These are phyloP conservation scores for Myiozetetes cayanensis DNA, from an alignment of 2,113 vertebrate species.

Conservation along the genomic window DNA sequence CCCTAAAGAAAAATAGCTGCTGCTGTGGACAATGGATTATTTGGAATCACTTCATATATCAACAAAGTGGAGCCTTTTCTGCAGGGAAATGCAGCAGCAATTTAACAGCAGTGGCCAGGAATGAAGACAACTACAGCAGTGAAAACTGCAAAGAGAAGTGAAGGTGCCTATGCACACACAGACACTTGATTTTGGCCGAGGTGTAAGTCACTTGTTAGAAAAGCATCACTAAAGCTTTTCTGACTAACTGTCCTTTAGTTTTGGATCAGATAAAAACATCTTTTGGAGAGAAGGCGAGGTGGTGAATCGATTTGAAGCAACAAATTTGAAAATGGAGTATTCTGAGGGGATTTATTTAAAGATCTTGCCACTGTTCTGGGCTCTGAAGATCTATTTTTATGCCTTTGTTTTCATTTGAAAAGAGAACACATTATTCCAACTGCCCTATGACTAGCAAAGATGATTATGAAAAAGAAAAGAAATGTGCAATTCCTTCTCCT, in stretches of 20 bases:
- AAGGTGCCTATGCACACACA: not conserved
- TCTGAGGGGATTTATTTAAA: conserved; percentile 46
- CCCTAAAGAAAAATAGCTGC: not conserved
- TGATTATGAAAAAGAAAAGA: not conserved
- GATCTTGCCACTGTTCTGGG: conserved; percentile 14
- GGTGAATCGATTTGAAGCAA: not conserved
- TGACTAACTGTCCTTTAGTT: not conserved
- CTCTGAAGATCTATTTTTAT: conserved; percentile 55
- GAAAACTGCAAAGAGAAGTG: not conserved
- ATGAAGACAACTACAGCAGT: not conserved
- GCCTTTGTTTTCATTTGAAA: conserved; percentile 54
- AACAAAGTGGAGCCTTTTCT: not conserved
- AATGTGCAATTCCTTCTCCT: conserved; percentile 5
- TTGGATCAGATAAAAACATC: not conserved
- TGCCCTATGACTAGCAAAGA: conserved; percentile 42
- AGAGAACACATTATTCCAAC: conserved; percentile 46
- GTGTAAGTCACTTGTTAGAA: not conserved
- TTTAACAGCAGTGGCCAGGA: not conserved
- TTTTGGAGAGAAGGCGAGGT: not conserved
- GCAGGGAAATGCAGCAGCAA: not conserved
- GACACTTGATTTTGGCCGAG: not conserved
- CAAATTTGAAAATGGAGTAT: not conserved
- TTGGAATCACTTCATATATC: not conserved
- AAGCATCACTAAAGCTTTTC: not conserved
- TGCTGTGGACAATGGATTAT: not conserved